A percentile compares a stretch with the other conserved stretches of the same genome.
Evolutionary conservation across 2,113 vertebrate species (phyloP).

Genomic region (Castor canadensis): DNA sequence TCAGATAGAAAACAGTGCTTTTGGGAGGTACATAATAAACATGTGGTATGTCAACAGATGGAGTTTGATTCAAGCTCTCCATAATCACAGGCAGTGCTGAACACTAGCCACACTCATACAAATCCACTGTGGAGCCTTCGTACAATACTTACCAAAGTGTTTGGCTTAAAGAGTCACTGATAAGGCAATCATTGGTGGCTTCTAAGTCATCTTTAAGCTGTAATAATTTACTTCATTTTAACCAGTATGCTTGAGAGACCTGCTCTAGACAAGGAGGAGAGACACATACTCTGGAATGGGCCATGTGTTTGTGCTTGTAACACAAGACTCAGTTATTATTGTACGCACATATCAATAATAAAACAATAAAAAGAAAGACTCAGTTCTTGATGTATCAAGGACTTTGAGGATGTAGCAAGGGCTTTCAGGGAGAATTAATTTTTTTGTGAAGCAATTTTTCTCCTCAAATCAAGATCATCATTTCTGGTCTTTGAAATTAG

Average conservation of each 20-base stretch:
- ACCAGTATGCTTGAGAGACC: neutral
- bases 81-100: neutral
- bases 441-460: neutral
- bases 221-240: neutral
- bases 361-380: no score
- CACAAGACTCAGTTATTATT: no score
- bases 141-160: neutral
- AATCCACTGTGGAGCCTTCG: neutral
- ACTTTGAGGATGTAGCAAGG: no score
- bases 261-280: neutral
- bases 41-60: neutral
- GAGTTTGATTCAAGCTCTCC: neutral
- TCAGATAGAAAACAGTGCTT: neutral
- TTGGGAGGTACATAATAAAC: neutral
- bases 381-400: neutral
- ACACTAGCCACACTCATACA: neutral
- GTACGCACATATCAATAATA: no score
- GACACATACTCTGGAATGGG: neutral
- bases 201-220: neutral
- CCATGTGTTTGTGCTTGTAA: neutral
- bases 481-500: slow-evolving; percentile 9
- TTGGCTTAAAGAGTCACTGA: neutral
- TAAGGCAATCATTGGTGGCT: neutral
- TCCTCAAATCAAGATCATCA: neutral
- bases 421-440: neutral